A percentile compares a stretch with the other conserved stretches of the same genome.
phyloP scores from a whole-genome alignment of 2,113 vertebrate species.

The Tamias sibiricus region DNA sequence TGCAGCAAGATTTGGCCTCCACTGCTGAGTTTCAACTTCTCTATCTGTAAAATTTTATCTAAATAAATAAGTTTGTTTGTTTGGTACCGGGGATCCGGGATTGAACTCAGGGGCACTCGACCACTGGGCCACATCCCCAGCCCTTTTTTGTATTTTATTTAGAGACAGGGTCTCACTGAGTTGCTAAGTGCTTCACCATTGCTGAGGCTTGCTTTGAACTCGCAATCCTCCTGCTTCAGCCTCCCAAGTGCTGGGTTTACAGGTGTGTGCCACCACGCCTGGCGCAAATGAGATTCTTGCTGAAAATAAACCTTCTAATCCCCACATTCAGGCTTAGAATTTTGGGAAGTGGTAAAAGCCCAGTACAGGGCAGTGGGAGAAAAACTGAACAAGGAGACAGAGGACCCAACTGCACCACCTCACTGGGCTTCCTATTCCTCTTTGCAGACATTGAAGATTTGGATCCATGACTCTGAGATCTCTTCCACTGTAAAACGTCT shows the following conservation, averaged over 20 bases:
- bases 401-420: not conserved
- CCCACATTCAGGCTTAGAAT: not conserved
- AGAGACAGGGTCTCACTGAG: no score
- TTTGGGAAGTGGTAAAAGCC: not conserved
- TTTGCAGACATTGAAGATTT: not conserved
- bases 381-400: not conserved
- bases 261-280: no score
- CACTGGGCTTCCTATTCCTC: not conserved
- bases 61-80: no score
- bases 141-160: no score
- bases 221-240: no score
- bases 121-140: no score
- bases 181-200: no score
- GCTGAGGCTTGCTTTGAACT: no score
- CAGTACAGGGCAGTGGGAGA: not conserved
- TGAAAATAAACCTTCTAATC: not conserved
- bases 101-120: no score
- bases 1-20: not conserved
- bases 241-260: no score
- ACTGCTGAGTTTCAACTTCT: not conserved
- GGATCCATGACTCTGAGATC: not conserved
- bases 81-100: no score
- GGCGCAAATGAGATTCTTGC: not conserved
- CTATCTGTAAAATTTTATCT: not conserved
- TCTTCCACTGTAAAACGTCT: not conserved